phyloP scores from a whole-genome alignment of 2,888 invertebrate species.

The Leistus spinibarbis region DNA sequence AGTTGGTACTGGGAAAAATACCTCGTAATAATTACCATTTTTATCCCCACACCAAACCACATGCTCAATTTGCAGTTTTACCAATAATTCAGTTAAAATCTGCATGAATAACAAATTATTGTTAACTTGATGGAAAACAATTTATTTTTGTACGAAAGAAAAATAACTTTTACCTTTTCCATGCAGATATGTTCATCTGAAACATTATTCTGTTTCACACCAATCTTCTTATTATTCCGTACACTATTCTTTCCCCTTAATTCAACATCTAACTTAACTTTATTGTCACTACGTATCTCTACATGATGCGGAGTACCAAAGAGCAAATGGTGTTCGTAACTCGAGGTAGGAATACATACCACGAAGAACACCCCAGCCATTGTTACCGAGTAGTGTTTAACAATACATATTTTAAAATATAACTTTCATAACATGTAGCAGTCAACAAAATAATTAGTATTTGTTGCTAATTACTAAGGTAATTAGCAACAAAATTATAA shows the following conservation, averaged over 20 bases:
- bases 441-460: too few relatives aligned
- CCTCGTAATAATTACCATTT: slow-evolving; percentile 70
- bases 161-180: slow-evolving; percentile 63
- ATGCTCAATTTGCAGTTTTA: slow-evolving; percentile 70
- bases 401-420: too few relatives aligned
- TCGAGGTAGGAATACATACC: slow-evolving; percentile 71
- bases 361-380: slow-evolving; percentile 67
- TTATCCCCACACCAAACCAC: slow-evolving; percentile 74
- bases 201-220: slow-evolving; percentile 5
- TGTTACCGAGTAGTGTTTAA: too few relatives aligned
- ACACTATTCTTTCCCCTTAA: slow-evolving; percentile 51
- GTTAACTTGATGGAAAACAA: background rate
- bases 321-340: slow-evolving; percentile 66
- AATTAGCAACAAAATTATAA: too few relatives aligned
- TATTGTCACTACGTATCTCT: slow-evolving; percentile 49
- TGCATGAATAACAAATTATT: slow-evolving; percentile 47
- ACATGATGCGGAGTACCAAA: slow-evolving; percentile 54
- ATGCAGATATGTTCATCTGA: slow-evolving; percentile 64
- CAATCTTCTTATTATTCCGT: slow-evolving; percentile 7
- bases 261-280: slow-evolving; percentile 55
- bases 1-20: slow-evolving; percentile 71
- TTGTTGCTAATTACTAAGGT: too few relatives aligned
- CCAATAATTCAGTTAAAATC: slow-evolving; percentile 71
- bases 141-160: background rate
- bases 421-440: too few relatives aligned